These are phyloP conservation scores for Poeciliopsis gracilis DNA, from an alignment of 2,797 vertebrate genomes.

Conservation along the genomic window DNA sequence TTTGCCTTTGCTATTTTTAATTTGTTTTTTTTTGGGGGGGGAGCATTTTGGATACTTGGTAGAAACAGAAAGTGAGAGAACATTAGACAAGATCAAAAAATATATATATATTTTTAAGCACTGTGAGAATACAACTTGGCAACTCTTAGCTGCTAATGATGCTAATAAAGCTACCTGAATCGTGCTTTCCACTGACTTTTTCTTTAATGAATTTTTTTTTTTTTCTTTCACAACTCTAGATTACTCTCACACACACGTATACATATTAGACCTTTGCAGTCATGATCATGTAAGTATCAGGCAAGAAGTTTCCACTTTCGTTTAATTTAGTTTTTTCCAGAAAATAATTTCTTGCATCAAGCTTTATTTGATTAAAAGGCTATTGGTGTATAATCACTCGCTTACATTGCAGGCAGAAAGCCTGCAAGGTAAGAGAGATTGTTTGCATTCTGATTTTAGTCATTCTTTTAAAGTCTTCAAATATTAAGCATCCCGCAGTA, in stretches of 20 bases:
- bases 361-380: background rate
- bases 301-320: background rate
- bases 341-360: background rate
- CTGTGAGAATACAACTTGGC: background rate
- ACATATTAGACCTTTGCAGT: too few species aligned
- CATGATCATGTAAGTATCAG: background rate
- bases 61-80: background rate
- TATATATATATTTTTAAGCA: background rate
- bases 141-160: background rate
- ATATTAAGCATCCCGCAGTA: constrained; percentile 31
- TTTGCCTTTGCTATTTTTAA: background rate
- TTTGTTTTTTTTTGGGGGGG: background rate
- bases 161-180: background rate
- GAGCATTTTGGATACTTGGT: background rate
- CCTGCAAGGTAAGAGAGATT: too few species aligned
- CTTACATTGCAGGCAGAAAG: background rate
- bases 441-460: constrained; percentile 36
- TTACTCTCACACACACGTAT: too few species aligned
- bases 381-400: background rate
- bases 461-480: constrained; percentile 43
- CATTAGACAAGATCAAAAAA: background rate
- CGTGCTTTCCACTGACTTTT: background rate
- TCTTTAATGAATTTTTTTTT: background rate
- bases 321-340: background rate
- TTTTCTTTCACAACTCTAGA: background rate